Evolutionary conservation across 2,888 invertebrate species (phyloP), one percentile per base, ranked within the genome.

Genomic region (Conus canariensis): DNA sequence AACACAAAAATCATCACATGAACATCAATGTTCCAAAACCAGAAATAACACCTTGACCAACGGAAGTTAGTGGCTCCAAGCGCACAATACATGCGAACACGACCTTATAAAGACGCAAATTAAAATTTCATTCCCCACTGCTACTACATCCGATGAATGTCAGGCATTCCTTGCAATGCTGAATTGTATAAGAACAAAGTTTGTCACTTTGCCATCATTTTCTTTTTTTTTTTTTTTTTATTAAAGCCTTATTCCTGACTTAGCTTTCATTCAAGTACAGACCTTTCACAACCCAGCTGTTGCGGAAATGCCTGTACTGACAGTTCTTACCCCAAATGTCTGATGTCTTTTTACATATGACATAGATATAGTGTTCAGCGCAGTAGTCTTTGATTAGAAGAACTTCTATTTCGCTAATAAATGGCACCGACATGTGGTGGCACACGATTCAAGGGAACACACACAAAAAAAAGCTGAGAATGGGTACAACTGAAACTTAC

Each of bases 1-100:
- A 19, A 67, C 64, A 7, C 8, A 64, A 86, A 86, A 67, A 16
- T 86, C 10, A 86, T 86, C 86, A 86, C 86, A 86, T 45, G 64
- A 45, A 86, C 86, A 25, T 85, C 59, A 64, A 67, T 60, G 60
- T 60, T 67, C 14, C 64, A 86, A 30, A 86, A 12, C 70, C 85
- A 30, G 64, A n/a, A 86, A 25, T 16, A 67, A 45, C n/a, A 86
- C 25, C 30, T 64, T 83, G 56, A 83, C 64, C 14, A 25, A n/a
- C 25, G 30, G 60, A 85, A 85, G n/a, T 56, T 56, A 45, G 30
- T 83, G 85, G 58, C 60, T 60, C 60, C 60, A 58, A 16, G 60
- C 19, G 60, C 60, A 59, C 58, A 70, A 59, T 16, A 22, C 70
- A 22, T 14, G 70, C 70, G 8, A 22, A n/a, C 45, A 45, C 22